phyloP scores from a whole-genome alignment of 2,888 invertebrate species.

The Nephrotoma flavescens region DNA sequence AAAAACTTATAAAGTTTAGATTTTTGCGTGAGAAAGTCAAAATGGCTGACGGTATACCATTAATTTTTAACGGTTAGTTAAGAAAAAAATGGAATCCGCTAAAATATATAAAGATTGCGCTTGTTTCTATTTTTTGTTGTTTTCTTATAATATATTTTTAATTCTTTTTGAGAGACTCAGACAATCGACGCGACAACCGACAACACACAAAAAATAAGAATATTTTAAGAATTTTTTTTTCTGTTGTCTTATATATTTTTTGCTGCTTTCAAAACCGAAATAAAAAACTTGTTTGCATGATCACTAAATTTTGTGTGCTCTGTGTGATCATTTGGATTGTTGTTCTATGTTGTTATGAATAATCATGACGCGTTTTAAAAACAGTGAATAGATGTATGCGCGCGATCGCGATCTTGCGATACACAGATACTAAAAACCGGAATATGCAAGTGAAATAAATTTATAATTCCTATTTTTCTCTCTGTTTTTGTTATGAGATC shows the following conservation, averaged over 20 bases:
- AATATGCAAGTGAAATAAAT: neutral
- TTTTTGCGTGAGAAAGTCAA: neutral
- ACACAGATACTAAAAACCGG: neutral
- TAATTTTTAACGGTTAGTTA: neutral
- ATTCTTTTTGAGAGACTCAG: neutral
- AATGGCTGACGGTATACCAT: neutral
- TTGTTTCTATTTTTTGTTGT: neutral
- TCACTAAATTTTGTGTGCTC: neutral
- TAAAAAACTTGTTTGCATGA: neutral
- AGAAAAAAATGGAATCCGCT: neutral
- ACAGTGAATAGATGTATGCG: neutral
- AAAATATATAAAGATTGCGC: neutral
- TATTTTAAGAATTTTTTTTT: neutral
- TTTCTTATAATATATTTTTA: neutral
- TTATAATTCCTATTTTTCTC: neutral
- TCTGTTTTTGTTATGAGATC: neutral
- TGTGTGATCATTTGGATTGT: neutral
- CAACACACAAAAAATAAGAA: neutral
- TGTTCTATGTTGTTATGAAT: neutral
- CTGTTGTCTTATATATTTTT: neutral
- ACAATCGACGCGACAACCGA: constrained; percentile 3
- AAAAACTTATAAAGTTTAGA: neutral
- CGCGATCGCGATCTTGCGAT: neutral
- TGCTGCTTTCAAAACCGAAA: neutral
- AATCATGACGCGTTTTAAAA: neutral